Evolutionary conservation across 2,888 invertebrate species (phyloP), one percentile per base, ranked within the genome.

Genomic region (Spilarctia lutea): DNA sequence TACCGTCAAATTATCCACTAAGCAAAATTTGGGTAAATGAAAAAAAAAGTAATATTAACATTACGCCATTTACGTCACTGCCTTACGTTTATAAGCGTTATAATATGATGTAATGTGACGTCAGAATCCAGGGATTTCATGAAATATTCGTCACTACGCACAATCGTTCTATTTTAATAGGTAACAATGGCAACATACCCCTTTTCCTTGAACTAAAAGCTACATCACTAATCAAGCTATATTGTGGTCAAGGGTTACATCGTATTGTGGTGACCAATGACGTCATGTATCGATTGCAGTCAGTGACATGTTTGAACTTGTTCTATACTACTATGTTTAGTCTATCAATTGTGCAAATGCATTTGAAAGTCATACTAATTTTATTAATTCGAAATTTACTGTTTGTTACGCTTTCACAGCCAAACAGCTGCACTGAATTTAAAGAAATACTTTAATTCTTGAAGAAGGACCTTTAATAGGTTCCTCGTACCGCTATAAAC

Each of bases 211-310:
- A 30, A 63, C 30, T 4, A 30, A 68, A 24, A 24, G 18, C 67
- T 48, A 48, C 68, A 48, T 68, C 68, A 68, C 33, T 24, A 68
- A 33, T 48, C 68, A 68, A 33, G 33, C 27, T 20, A 68, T 24
- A 18, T 30, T 68, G 68, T 48, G 68, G 68, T 68, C 48, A 48
- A 48, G 2, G 6, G 16, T 68, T 45, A 45, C 68, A 30, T 68
- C 45, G 13, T 68, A 24, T 48, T 48, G 48, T 63, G 18, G 30
- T 63, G 30, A 30, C 63, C 18, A 18, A 30, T 63, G 30, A 63
- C 18, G 63, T 63, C 30, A 63, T 30, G 52, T 52, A 7, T 56
- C 11, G 52, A 30, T 18, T 18, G 30, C 30, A 18, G 30, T 27
- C 27, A 60, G 60, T 60, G 27, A 18, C 63, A 63, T 3, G 63